These are phyloP conservation scores for Peromyscus aztecus DNA, from an alignment of 2,797 vertebrate genomes.

Conservation along the genomic window DNA sequence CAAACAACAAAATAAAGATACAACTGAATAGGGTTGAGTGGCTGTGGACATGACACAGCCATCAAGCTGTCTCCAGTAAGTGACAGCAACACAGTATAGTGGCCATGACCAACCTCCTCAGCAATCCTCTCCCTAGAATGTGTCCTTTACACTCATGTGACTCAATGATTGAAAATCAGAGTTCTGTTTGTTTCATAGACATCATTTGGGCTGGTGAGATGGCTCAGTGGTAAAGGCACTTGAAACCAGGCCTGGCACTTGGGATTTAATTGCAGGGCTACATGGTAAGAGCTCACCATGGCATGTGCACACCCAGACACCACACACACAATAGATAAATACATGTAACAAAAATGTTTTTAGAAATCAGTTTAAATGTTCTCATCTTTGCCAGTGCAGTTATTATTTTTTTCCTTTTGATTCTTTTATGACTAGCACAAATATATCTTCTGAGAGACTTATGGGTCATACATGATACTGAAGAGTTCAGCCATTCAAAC, in stretches of 20 bases:
- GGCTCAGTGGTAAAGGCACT: neutral
- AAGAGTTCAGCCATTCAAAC: conserved; percentile 56
- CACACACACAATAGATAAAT: neutral
- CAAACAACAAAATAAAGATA: neutral
- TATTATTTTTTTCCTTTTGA: neutral
- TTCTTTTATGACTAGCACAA: neutral
- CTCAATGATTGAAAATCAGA: neutral
- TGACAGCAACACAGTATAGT: neutral
- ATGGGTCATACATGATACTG: neutral
- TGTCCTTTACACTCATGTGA: neutral
- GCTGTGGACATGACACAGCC: neutral
- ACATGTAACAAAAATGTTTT: neutral
- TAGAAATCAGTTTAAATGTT: neutral
- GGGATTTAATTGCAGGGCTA: neutral
- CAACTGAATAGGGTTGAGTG: neutral
- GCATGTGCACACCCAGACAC: too few species aligned
- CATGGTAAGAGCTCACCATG: neutral
- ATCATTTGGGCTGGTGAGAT: neutral
- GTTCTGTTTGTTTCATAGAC: neutral
- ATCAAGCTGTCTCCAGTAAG: neutral
- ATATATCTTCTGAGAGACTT: neutral
- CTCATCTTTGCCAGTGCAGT: neutral
- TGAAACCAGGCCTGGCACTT: neutral
- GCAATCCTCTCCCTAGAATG: neutral
- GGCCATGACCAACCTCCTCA: neutral